These are phyloP conservation scores for Spea hammondii DNA, from an alignment of 2,797 vertebrate genomes.

Conservation along the genomic window DNA sequence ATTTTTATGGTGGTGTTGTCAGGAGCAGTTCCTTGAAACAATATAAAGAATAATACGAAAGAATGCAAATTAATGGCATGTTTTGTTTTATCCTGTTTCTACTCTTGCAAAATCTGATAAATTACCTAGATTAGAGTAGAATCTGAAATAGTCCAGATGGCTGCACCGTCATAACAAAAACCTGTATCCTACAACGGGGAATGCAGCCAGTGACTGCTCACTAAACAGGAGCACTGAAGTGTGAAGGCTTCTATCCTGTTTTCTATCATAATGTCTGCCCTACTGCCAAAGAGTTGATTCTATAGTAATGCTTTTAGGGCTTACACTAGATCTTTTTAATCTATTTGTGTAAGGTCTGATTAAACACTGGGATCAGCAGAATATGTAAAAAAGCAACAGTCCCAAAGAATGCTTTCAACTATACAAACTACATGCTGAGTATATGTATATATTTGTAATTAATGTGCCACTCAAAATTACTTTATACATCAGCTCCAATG, in stretches of 20 bases:
- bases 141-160: conserved; percentile 44
- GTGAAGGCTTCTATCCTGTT: conserved; percentile 18
- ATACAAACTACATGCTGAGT: not conserved
- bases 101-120: conserved; percentile 26
- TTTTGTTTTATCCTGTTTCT: conserved; percentile 29
- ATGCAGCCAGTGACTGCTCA: conserved; percentile 27
- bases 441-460: not conserved
- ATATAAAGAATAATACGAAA: conserved; percentile 6
- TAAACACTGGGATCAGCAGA: conserved; percentile 11
- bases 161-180: conserved; percentile 46
- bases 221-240: conserved; percentile 37
- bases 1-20: not conserved
- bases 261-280: conserved; percentile 35
- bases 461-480: not conserved
- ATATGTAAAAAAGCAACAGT: not conserved
- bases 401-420: not conserved
- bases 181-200: conserved; percentile 47
- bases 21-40: conserved; percentile 4
- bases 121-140: conserved; percentile 17
- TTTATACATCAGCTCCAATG: no score
- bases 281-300: conserved; percentile 18
- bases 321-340: conserved; percentile 23
- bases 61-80: conserved; percentile 41
- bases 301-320: conserved; percentile 5
- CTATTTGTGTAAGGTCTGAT: conserved; percentile 25